Conservation (phyloP, 2,888 invertebrate species). For the Cybosia mesomella region DNA sequence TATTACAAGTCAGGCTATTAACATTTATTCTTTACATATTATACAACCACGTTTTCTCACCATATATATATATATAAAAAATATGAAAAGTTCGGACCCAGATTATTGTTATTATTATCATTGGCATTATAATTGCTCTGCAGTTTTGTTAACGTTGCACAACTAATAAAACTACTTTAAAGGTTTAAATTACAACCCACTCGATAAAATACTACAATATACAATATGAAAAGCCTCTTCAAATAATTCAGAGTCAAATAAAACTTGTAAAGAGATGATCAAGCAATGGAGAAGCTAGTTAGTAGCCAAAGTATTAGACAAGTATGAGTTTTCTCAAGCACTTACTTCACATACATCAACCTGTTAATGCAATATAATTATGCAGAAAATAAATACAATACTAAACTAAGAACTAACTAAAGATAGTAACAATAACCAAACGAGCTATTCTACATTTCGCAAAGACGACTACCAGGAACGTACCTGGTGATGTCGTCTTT, state of each 20-base stretch:
- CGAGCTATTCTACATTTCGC: conserved; percentile 17
- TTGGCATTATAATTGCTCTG: no score
- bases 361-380: neutral
- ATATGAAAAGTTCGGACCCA: neutral
- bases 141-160: neutral
- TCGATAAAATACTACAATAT: neutral
- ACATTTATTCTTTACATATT: no score
- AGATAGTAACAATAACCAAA: conserved; percentile 3
- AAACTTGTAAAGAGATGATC: neutral
- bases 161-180: neutral
- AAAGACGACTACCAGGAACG: conserved; percentile 52
- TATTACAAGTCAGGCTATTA: neutral
- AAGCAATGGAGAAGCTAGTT: neutral
- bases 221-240: neutral
- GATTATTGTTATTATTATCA: neutral
- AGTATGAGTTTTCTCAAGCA: neutral
- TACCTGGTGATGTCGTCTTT: conserved; percentile 82
- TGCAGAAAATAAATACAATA: neutral
- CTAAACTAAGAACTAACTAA: neutral
- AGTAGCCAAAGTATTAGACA: neutral
- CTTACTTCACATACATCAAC: neutral
- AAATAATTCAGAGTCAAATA: neutral
- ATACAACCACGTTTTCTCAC: no score
- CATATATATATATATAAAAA: no score
- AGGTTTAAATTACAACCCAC: neutral